Conservation (phyloP, 2,113 vertebrate species). For the Oryzias curvinotus region DNA sequence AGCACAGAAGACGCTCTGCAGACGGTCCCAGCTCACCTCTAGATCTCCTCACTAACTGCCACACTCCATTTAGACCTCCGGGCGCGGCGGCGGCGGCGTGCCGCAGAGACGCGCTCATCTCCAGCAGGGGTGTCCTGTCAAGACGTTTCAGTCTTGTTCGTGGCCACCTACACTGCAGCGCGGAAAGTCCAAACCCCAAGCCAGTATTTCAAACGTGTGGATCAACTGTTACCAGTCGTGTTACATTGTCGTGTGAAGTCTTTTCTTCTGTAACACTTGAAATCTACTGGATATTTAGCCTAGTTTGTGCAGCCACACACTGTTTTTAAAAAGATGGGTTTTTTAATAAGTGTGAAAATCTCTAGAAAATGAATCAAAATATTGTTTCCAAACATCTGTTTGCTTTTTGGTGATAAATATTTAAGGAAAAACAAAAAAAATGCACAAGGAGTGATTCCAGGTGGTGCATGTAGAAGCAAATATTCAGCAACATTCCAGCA, state of each 20-base stretch:
- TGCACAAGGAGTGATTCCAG: no score
- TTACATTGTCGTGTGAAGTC: neutral
- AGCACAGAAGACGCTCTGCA: slow-evolving; percentile 84
- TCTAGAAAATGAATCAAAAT: neutral
- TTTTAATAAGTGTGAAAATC: slow-evolving; percentile 15
- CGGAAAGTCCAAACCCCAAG: slow-evolving; percentile 18
- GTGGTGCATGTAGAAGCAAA: no score
- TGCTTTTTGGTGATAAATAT: neutral
- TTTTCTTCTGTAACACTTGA: slow-evolving; percentile 12
- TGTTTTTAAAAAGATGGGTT: slow-evolving; percentile 17
- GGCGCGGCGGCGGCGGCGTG: slow-evolving; percentile 7
- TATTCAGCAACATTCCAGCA: slow-evolving; percentile 13
- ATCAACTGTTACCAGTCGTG: slow-evolving; percentile 15
- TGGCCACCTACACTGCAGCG: slow-evolving; percentile 13
- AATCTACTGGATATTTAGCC: slow-evolving; percentile 13
- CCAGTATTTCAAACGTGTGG: slow-evolving; percentile 33
- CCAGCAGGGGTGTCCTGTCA: slow-evolving; percentile 17
- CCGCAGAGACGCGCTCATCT: neutral
- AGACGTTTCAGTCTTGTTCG: slow-evolving; percentile 42
- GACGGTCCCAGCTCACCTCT: slow-evolving; percentile 86
- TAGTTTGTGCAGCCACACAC: slow-evolving; percentile 18
- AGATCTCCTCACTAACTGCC: slow-evolving; percentile 30
- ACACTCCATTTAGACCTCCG: neutral
- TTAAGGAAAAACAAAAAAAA: no score
- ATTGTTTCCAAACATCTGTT: neutral